Evolutionary conservation across 1,140 invertebrate species (phyloP), one percentile per base, ranked within the genome.

Genomic region (Planococcus citri): DNA sequence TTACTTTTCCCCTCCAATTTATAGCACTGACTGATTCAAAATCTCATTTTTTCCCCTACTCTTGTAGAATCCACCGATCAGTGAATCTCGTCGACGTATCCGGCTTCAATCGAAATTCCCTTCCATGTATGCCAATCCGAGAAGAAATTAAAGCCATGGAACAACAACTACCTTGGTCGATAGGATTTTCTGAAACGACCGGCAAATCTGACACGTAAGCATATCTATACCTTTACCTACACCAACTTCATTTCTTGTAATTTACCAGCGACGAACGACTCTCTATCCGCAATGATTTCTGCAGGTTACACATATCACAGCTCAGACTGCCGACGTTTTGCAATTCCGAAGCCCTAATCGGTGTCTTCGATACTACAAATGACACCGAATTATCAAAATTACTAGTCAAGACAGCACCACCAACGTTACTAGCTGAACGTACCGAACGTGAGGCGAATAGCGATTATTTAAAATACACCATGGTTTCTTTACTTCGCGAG

Each of bases 101-200:
- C 0, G 89, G 89, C 9, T 86, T 88, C 73, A 89, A 89, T 76
- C 78, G 86, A 37, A 82, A 82, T 0, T 83, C 80, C 70, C 73
- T 88, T 20, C 86, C 87, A 69, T 83, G 86, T 3, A 78, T 83
- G 74, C 83, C 86, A 12, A 82, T 82, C 74, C 81, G 84, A 51
- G 84, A 86, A 73, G 83, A 84, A 76, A 80, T 77, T 68, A 79
- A 79, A 69, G 81, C 80, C 71, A 80, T 83, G 69, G 80, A 79
- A 70, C 79, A 79, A 1, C 82, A 70, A 83, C 68, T 83, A 9
- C 86, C 86, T 0, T 92, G 89, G 90, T 83, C 81, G 33, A 80
- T 90, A n/a, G 89, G 90, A 60, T 92, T 92, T 79, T 89, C 89
- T 0, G 89, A 92, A 80, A 88, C 89, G n/a, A 83, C 89, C 0